Evolutionary conservation across 2,113 vertebrate species (phyloP).

Genomic region (Haemorhous mexicanus): DNA sequence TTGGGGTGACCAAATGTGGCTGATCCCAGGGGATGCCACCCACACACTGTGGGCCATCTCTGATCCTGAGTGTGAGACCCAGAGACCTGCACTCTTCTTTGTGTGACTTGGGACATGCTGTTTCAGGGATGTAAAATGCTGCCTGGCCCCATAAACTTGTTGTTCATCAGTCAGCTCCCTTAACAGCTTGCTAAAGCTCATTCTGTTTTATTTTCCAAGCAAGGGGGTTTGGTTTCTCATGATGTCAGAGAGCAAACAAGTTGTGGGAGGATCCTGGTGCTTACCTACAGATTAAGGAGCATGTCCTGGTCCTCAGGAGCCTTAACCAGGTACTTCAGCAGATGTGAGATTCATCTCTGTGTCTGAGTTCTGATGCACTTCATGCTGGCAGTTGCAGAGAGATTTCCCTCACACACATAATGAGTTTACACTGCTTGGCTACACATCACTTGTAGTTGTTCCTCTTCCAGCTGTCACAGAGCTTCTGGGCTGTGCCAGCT

Average conservation of each 20-base stretch:
- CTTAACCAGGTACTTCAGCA: neutral
- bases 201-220: neutral
- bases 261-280: neutral
- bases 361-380: neutral
- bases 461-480: conserved; percentile 20
- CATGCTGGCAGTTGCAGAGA: neutral
- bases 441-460: neutral
- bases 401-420: neutral
- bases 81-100: neutral
- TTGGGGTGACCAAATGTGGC: accelerated
- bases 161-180: neutral
- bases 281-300: neutral
- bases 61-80: neutral
- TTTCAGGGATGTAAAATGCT: neutral
- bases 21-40: neutral
- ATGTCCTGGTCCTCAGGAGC: accelerated
- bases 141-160: accelerated
- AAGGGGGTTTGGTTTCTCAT: neutral
- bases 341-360: neutral
- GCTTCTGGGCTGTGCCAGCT: neutral
- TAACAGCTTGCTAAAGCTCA: neutral
- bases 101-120: accelerated
- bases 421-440: neutral
- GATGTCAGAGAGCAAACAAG: neutral
- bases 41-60: neutral